phyloP scores from a whole-genome alignment of 2,113 vertebrate genomes.

The Hipposideros armiger region DNA sequence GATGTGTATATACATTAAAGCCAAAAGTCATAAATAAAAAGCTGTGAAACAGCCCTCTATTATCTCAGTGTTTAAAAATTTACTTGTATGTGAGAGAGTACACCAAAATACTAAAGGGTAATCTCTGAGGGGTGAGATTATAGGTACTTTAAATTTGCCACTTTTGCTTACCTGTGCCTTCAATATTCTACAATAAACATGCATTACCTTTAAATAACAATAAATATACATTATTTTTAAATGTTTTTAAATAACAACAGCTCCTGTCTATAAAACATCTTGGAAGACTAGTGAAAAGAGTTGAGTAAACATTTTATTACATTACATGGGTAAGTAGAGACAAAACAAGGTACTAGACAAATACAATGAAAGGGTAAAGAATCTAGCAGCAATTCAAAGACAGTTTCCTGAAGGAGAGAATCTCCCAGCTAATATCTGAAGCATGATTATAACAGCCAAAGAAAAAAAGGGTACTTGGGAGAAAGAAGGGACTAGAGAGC shows the following conservation, averaged over 20 bases:
- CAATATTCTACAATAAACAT: neutral
- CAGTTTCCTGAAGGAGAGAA: neutral
- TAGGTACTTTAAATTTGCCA: neutral
- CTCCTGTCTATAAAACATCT: neutral
- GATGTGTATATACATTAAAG: neutral
- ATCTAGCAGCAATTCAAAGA: conserved; percentile 18
- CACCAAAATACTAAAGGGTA: neutral
- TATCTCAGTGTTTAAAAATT: conserved; percentile 15
- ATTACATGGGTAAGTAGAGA: neutral
- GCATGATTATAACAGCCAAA: neutral
- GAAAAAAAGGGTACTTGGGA: neutral
- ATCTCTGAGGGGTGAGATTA: neutral
- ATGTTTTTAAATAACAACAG: neutral
- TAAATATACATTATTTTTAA: neutral
- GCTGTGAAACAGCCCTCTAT: neutral
- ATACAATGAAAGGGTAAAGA: neutral
- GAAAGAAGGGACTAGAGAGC: neutral
- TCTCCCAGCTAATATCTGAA: neutral
- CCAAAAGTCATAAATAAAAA: conserved; percentile 15
- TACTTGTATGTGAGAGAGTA: neutral
- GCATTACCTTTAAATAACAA: neutral
- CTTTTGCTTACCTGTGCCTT: neutral
- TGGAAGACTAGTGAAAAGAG: neutral
- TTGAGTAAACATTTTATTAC: neutral
- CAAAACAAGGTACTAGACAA: neutral